Evolutionary conservation across 2,888 invertebrate species (phyloP).

Genomic region (Elmis aenea): DNA sequence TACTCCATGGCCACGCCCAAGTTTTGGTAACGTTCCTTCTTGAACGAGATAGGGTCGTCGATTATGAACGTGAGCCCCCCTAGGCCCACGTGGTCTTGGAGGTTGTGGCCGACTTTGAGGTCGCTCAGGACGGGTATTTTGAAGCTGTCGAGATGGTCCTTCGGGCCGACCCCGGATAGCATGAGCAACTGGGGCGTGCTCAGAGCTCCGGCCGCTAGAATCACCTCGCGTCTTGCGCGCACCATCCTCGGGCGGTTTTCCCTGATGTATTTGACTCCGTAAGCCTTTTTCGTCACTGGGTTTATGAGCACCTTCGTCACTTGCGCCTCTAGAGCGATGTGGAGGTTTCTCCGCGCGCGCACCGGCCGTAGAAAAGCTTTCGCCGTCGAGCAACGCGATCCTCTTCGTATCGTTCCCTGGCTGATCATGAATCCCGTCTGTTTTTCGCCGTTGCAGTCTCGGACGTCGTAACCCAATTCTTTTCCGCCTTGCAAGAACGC

Average conservation of each 20-base stretch:
- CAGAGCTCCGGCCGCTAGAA: slow-evolving; percentile 83
- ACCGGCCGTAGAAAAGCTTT: slow-evolving; percentile 84
- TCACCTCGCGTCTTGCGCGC: slow-evolving; percentile 72
- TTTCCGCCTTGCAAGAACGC: slow-evolving; percentile 77
- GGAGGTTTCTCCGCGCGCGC: slow-evolving; percentile 69
- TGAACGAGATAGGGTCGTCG: slow-evolving; percentile 75
- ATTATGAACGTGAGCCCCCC: slow-evolving; percentile 80
- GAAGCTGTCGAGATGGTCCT: slow-evolving; percentile 65
- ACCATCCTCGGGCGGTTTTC: slow-evolving; percentile 62
- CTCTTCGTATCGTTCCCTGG: slow-evolving; percentile 72
- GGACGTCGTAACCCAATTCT: slow-evolving; percentile 68
- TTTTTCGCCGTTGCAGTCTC: slow-evolving; percentile 76
- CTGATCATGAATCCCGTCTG: slow-evolving; percentile 85
- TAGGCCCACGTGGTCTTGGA: slow-evolving; percentile 84
- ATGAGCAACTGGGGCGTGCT: slow-evolving; percentile 86
- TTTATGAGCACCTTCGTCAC: slow-evolving; percentile 65
- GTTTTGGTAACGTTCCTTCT: slow-evolving; percentile 71
- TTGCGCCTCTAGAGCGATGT: slow-evolving; percentile 73
- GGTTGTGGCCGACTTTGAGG: slow-evolving; percentile 74
- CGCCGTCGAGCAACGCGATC: slow-evolving; percentile 80
- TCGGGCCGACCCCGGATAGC: slow-evolving; percentile 84
- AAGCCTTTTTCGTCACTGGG: slow-evolving; percentile 62
- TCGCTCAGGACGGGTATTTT: slow-evolving; percentile 70
- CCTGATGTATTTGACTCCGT: slow-evolving; percentile 69
- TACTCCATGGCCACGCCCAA: slow-evolving; percentile 76